A percentile compares a stretch with the other conserved stretches of the same genome.
Conservation (phyloP, 2,888 invertebrate species). For the Lochmaea capreae region DNA sequence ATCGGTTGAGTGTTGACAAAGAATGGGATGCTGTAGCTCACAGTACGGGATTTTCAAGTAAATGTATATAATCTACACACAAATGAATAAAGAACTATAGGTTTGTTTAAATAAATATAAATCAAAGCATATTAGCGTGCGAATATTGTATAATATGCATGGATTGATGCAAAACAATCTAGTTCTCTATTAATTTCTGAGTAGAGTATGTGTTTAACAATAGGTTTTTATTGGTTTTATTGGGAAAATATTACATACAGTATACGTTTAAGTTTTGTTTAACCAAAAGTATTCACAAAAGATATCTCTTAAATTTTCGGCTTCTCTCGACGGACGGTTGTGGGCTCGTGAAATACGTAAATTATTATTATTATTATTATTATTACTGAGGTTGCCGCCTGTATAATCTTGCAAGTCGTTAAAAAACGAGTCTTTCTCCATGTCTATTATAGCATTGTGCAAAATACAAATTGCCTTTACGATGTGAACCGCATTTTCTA, state of each 20-base stretch:
- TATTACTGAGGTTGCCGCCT: background rate
- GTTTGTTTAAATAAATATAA: too few relatives aligned
- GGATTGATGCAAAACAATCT: too few relatives aligned
- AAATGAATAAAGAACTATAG: too few relatives aligned
- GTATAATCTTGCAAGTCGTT: background rate
- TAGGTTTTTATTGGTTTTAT: too few relatives aligned
- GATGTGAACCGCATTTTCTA: constrained; percentile 38
- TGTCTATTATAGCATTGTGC: constrained; percentile 35
- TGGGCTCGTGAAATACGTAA: background rate
- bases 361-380: constrained; percentile 9
- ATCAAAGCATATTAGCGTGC: too few relatives aligned
- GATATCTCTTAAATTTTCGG: background rate
- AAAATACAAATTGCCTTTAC: constrained; percentile 31
- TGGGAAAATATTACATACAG: background rate
- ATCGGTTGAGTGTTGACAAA: too few relatives aligned
- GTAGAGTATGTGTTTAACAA: too few relatives aligned
- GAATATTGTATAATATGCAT: too few relatives aligned
- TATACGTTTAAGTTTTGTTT: background rate
- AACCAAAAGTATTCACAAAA: background rate
- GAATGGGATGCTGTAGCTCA: too few relatives aligned
- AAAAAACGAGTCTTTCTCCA: constrained; percentile 15
- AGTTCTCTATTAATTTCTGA: too few relatives aligned
- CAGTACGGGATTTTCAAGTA: too few relatives aligned
- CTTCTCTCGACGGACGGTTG: background rate
- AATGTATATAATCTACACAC: too few relatives aligned